Base-by-base conservation (phyloP, 2,113 vertebrate genomes). In the Protomyctophum bolini region DNA sequence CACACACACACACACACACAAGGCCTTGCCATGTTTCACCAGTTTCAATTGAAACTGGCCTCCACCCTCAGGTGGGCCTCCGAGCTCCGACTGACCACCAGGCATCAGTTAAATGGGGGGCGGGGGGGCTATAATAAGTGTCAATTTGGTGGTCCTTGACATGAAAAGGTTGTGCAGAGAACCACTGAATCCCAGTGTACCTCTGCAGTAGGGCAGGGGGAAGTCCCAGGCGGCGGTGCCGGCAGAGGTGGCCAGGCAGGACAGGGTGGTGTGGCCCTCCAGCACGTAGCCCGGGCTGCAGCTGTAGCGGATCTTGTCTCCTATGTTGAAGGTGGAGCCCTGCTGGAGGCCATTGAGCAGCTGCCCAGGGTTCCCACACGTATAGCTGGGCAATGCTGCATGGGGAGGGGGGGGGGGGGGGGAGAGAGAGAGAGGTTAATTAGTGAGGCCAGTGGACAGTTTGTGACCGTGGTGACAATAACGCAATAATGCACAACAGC, bases 301-400 rank as follows among this genome's bases (percentile, higher is more conserved):
- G 94, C 96, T 97, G 90, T 96, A 99, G 55, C 97, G 95, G 89
- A 99, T 97, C 90, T 96, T 97, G 93, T 98, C 97, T 0, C 98
- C 98, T 0, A 99, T 91, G 86, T 95, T 97, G 93, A 97, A 99
- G 1, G 95, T 97, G 0, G 94, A 92, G 0, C 97, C 98, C 41
- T 99, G 98, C 87, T 98, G 97, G 65, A 96, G 52, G 55, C 97
- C 97, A 0, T 99, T 98, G 83, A 92, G 92, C 74, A 99, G 94
- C 83, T 94, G 91, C 14, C 98, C 98, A 0, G 98, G 98, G 76
- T 98, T 99, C 59, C 98, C 98, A 1, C 98, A 99, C 0, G 96
- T 98, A 79, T 99, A 97, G 74, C 98, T 98, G 41, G 97, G 96
- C 59, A 99, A 92, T 75, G 96, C 98, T 99, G 93, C 12, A 51